These are phyloP conservation scores for Pomatostomus ruficeps DNA, from an alignment of 2,113 vertebrate genomes.

Conservation along the genomic window DNA sequence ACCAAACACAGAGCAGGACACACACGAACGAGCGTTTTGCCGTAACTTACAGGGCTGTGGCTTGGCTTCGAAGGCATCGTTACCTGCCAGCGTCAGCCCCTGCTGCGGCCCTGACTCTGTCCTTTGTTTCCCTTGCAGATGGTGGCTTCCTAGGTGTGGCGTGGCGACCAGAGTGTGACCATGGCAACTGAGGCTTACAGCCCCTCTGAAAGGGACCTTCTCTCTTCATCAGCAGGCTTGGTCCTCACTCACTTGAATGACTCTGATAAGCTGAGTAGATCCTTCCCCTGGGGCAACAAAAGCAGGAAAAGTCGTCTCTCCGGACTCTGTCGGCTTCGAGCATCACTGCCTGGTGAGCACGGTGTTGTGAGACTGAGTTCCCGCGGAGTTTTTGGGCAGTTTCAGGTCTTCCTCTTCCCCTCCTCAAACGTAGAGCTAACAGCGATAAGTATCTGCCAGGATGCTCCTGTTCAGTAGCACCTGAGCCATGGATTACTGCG, in stretches of 20 bases:
- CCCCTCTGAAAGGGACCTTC: not conserved
- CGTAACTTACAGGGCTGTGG: fast-evolving
- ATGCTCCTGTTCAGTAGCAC: not conserved
- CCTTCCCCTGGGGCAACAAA: slow-evolving; percentile 58
- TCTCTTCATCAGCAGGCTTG: not conserved
- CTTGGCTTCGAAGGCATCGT: fast-evolving
- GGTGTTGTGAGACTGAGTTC: not conserved
- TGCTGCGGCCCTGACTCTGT: not conserved
- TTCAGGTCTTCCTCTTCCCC: not conserved
- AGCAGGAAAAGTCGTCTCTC: slow-evolving; percentile 63
- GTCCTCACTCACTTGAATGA: not conserved
- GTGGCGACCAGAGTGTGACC: not conserved
- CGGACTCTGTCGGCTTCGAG: slow-evolving; percentile 60
- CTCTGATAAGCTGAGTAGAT: slow-evolving; percentile 55
- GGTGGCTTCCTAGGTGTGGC: not conserved
- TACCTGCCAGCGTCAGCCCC: fast-evolving
- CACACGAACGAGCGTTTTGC: fast-evolving
- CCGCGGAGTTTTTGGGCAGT: not conserved
- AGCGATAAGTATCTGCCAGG: not conserved
- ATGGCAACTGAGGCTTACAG: not conserved
- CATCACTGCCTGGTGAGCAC: slow-evolving; percentile 68
- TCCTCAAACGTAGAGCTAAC: not conserved
- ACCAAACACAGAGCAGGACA: fast-evolving
- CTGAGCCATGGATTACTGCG: not conserved
- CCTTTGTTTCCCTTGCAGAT: not conserved